A percentile compares a stretch with the other conserved stretches of the same genome.
These are phyloP conservation scores for Brachyhypopomus occidentalis DNA, from an alignment of 2,113 vertebrate species.

Conservation along the genomic window DNA sequence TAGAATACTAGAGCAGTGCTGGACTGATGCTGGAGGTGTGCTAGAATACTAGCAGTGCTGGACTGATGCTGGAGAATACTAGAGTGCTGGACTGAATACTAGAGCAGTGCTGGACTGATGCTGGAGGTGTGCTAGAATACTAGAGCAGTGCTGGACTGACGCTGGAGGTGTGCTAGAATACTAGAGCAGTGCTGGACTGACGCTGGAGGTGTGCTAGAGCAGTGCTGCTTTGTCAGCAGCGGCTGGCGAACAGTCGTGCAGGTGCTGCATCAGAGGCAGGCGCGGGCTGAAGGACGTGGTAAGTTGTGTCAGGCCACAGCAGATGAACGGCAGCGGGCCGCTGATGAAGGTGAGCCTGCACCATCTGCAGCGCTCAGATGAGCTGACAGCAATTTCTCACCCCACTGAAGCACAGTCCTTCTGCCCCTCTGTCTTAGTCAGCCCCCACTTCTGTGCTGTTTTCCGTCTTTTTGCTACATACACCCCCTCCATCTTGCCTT, in stretches of 20 bases:
- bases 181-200: too few relatives aligned
- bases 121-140: too few relatives aligned
- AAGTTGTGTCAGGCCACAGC: constrained; percentile 56
- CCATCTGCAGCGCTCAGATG: constrained; percentile 66
- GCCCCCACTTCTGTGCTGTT: background rate
- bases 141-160: too few relatives aligned
- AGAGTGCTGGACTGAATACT: too few relatives aligned
- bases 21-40: too few relatives aligned
- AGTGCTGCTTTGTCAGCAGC: constrained; percentile 21
- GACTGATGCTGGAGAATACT: too few relatives aligned
- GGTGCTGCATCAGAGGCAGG: constrained; percentile 38
- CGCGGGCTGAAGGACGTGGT: constrained; percentile 54
- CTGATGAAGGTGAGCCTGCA: constrained; percentile 66
- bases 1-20: too few relatives aligned
- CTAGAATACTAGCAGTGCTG: too few relatives aligned
- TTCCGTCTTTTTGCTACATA: constrained; percentile 15
- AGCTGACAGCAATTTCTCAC: constrained; percentile 70
- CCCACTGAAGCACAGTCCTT: constrained; percentile 68
- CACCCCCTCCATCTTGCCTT: constrained; percentile 16
- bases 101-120: too few relatives aligned
- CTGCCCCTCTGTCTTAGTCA: constrained; percentile 39
- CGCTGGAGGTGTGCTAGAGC: background rate
- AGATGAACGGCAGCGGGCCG: constrained; percentile 60
- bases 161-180: too few relatives aligned
- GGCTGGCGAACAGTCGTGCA: background rate